Percentiles rank a stretch among this genome's conserved stretches.
Evolutionary conservation across 2,888 invertebrate species (phyloP).

Genomic region (Dolichopus griseipennis): DNA sequence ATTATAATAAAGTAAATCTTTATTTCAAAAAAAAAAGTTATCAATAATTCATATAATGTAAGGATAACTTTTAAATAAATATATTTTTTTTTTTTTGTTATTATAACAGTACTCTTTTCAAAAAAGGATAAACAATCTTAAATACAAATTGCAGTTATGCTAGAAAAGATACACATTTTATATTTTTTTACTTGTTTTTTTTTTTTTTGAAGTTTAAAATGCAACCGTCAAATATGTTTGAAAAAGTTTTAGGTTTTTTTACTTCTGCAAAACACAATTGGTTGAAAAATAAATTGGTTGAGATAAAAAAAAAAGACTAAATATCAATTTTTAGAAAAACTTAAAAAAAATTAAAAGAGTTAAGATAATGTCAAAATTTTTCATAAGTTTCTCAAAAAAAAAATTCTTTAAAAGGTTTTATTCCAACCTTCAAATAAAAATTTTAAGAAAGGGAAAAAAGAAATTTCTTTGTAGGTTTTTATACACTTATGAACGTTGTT

Average conservation of each 20-base stretch:
- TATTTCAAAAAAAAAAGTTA: not conserved
- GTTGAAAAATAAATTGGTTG: not conserved
- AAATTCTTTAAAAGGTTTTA: no score
- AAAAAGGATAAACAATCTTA: not conserved
- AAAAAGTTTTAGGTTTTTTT: no score
- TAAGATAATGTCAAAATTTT: not conserved
- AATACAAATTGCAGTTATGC: not conserved
- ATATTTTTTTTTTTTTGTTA: not conserved
- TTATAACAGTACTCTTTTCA: not conserved
- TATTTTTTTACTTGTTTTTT: no score
- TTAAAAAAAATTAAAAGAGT: not conserved
- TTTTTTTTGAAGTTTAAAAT: no score
- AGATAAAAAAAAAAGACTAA: not conserved
- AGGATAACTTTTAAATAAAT: no score
- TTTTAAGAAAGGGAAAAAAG: no score
- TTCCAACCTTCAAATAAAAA: no score
- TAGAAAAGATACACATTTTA: no score
- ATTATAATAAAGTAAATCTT: not conserved
- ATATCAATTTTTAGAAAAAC: not conserved
- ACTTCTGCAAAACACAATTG: no score
- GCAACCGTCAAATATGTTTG: no score
- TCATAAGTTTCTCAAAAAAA: not conserved
- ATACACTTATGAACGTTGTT: no score
- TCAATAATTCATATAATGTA: not conserved
- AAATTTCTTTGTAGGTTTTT: no score